phyloP scores from a whole-genome alignment of 1,140 invertebrate genomes.

The Calliphora vicina region DNA sequence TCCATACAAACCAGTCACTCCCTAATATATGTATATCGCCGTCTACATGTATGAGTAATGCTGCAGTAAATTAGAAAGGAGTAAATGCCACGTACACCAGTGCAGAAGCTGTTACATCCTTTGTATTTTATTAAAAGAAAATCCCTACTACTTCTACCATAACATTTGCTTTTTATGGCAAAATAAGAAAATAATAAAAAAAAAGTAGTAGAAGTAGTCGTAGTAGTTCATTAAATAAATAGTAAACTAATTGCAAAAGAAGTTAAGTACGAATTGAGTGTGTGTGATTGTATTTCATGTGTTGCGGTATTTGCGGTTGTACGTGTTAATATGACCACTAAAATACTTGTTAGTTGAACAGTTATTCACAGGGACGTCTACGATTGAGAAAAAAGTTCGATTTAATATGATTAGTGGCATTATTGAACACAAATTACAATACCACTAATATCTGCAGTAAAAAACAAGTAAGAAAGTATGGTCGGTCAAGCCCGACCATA shows the following conservation, averaged over 20 bases:
- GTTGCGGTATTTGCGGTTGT: neutral
- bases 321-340: constrained; percentile 17
- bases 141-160: neutral
- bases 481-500: no score
- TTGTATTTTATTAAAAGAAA: neutral
- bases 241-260: neutral
- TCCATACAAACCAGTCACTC: no score
- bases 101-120: neutral
- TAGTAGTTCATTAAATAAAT: neutral
- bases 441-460: no score
- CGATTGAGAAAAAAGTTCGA: neutral
- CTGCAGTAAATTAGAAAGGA: no score
- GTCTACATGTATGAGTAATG: no score
- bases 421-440: no score
- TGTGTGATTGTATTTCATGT: neutral
- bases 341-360: neutral
- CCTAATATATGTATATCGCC: no score
- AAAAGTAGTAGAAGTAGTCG: neutral
- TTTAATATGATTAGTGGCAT: no score
- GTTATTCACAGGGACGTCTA: neutral
- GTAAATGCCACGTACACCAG: no score
- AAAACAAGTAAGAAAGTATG: no score
- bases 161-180: neutral
- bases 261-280: neutral
- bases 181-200: neutral